Evolutionary conservation across 2,113 vertebrate genomes (phyloP), one percentile per base, ranked within the genome.

Genomic region (Festucalex cinctus): DNA sequence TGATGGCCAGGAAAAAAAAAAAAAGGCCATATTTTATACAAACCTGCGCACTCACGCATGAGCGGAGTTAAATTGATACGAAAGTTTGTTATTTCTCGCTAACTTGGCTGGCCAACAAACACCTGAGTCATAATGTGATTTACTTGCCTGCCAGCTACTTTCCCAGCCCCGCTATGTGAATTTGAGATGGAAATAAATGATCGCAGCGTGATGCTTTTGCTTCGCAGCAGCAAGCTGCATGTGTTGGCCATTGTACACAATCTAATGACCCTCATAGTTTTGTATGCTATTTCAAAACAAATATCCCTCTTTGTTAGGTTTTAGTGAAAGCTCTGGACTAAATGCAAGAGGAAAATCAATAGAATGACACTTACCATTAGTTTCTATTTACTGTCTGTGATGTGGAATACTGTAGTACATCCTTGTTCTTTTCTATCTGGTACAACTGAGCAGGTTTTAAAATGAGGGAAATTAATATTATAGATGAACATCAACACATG

Each of bases 151-250:
- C 48, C 48, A n/a, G 48, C 5, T 51, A 51, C 48, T 51, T n/a
- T n/a, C 48, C n/a, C 48, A 51, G 20, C 48, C 48, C 9, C 16
- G 13, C 48, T 10, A 9, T 51, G n/a, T 51, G n/a, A 51, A 1
- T n/a, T 51, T 51, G 48, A 51, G 48, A 51, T 51, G 48, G 20
- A 51, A 51, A 51, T 51, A 51, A 51, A 51, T 51, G 48, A 51
- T 51, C 9, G 7, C 20, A 9, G 20, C 3, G 3, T 51, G 48
- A 22, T 51, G 20, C 12, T 51, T 51, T 2, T 51, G 48, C 20
- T 51, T 51, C 2, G 48, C 48, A 49, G 48, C 48, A 20, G 48
- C 48, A n/a, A 49, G 19, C 48, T 51, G 48, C 20, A 10, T 51
- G 8, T 51, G 17, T 51, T 51, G 48, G 20, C 20, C 48, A 51